Percentiles rank a stretch among this genome's conserved stretches.
These are phyloP conservation scores for Euschistus heros DNA, from an alignment of 1,140 invertebrate genomes.

Conservation along the genomic window DNA sequence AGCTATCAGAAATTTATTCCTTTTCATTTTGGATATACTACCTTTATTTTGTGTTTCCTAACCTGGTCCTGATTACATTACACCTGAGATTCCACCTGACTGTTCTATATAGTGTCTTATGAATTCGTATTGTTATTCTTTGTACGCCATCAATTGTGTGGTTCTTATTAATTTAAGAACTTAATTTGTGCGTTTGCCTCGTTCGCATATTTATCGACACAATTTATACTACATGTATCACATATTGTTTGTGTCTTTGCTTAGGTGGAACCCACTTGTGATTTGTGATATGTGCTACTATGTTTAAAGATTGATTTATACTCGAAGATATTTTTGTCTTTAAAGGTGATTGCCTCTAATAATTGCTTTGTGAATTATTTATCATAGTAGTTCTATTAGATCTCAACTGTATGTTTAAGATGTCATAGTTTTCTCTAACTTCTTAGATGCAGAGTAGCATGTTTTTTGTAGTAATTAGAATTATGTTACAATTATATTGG, in stretches of 20 bases:
- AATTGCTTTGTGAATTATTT: no score
- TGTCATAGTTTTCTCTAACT: no score
- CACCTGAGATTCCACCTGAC: conserved; percentile 17
- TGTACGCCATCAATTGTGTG: not conserved
- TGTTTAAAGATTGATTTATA: conserved; percentile 10
- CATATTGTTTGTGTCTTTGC: not conserved
- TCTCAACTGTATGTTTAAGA: no score
- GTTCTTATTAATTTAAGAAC: not conserved
- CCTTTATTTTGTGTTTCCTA: not conserved
- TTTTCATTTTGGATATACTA: conserved; percentile 1
- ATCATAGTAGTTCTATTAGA: no score
- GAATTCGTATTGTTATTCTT: not conserved
- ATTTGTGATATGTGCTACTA: conserved; percentile 9
- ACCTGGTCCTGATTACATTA: conserved; percentile 16
- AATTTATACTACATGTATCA: conserved; percentile 1
- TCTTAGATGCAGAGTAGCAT: no score
- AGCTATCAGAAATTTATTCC: not conserved
- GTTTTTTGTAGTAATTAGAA: no score
- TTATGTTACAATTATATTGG: no score
- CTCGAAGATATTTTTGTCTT: not conserved
- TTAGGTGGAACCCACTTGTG: conserved; percentile 1
- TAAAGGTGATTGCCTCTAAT: conserved; percentile 3
- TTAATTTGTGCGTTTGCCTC: no score
- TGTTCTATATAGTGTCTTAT: not conserved
- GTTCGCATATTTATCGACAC: not conserved